Conservation (phyloP, 2,797 vertebrate genomes). For the Pitangus sulphuratus region DNA sequence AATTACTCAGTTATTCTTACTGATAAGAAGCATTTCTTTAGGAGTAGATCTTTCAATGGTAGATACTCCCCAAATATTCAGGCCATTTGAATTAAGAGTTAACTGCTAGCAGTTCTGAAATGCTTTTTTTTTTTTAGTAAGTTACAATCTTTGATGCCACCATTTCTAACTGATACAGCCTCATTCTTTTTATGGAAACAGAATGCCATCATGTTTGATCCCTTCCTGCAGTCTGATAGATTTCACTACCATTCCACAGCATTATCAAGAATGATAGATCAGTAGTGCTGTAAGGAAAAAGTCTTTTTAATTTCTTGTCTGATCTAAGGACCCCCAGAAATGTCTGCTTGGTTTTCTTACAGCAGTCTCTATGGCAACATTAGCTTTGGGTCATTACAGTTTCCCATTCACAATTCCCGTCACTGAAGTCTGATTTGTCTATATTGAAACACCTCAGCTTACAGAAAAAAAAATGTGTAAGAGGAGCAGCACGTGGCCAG, state of each 20-base stretch:
- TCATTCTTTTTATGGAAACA: neutral
- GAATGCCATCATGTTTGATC: neutral
- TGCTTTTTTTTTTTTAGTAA: neutral
- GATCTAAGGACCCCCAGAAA: neutral
- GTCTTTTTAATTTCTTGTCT: neutral
- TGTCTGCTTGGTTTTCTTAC: neutral
- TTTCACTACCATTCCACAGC: neutral
- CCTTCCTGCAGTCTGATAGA: neutral
- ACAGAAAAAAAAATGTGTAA: neutral
- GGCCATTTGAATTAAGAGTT: neutral
- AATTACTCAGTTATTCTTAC: neutral
- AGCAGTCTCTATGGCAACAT: neutral
- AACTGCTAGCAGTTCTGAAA: neutral
- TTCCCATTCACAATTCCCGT: neutral
- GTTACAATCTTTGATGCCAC: neutral
- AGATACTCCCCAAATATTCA: neutral
- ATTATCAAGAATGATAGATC: neutral
- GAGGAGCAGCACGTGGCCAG: neutral
- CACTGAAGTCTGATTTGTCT: neutral
- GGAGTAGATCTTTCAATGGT: neutral
- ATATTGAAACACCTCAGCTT: neutral
- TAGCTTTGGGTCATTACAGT: neutral
- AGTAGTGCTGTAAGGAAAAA: neutral
- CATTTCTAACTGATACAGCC: neutral
- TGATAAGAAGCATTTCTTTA: neutral